Percentiles rank a stretch among this genome's conserved stretches.
phyloP scores from a whole-genome alignment of 37 sponge, comb jelly and placozoan species.

The Oopsacas minuta region DNA sequence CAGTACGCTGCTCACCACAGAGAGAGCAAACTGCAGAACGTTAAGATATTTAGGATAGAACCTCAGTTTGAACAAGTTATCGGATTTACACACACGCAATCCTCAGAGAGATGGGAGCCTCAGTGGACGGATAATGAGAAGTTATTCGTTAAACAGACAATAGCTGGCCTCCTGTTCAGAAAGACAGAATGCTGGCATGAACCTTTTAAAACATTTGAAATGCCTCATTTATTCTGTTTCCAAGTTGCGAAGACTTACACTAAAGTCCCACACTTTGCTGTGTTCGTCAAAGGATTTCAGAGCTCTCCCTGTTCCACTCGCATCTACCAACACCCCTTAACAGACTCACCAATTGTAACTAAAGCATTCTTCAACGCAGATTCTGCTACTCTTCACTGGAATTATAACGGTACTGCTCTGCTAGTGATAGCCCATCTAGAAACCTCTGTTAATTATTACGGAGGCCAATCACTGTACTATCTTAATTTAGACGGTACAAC shows the following conservation, averaged over 20 bases:
- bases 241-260: not conserved
- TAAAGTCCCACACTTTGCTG: not conserved
- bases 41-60: not conserved
- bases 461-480: slow-evolving; percentile 26
- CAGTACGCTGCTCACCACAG: not conserved
- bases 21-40: not conserved
- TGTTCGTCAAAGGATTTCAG: not conserved
- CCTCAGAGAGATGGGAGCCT: not conserved
- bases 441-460: slow-evolving; percentile 22
- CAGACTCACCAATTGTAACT: not conserved
- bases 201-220: not conserved
- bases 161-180: not conserved
- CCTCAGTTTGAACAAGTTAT: not conserved
- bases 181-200: not conserved
- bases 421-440: not conserved
- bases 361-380: not conserved
- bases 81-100: not conserved
- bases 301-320: slow-evolving; percentile 53
- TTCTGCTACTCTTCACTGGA: not conserved
- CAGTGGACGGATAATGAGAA: not conserved
- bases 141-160: not conserved
- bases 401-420: not conserved
- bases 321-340: slow-evolving; percentile 49
- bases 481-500: slow-evolving; percentile 17
- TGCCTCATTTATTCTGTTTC: not conserved